Conservation (phyloP, 2,888 invertebrate genomes). For the Acheta domesticus region DNA sequence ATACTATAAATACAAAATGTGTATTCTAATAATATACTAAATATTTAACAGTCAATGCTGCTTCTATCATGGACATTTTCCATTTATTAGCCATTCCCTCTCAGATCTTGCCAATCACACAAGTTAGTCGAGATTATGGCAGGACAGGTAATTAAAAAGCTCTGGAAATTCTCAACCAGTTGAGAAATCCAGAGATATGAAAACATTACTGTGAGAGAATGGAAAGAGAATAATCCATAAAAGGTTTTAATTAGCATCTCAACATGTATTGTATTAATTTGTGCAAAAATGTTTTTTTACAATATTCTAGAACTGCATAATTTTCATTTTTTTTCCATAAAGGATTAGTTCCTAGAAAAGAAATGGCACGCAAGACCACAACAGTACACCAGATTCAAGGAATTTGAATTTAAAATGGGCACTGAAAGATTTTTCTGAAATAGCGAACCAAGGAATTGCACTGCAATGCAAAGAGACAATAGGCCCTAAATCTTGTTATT, state of each 20-base stretch:
- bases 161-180: conserved; percentile 37
- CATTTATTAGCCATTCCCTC: conserved; percentile 1
- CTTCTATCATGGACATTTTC: background rate
- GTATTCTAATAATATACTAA: background rate
- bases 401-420: no score
- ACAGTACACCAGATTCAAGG: no score
- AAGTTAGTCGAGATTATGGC: conserved; percentile 1
- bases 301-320: no score
- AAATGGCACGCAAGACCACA: no score
- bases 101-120: conserved; percentile 10
- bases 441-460: no score
- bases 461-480: no score
- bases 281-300: no score
- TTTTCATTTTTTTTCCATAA: no score
- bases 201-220: conserved; percentile 23
- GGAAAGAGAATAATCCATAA: conserved; percentile 24
- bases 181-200: conserved; percentile 36
- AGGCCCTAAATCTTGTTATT: no score
- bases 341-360: no score
- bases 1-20: background rate
- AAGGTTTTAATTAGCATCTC: background rate
- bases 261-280: background rate
- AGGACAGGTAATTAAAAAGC: conserved; percentile 24
- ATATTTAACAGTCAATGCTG: background rate
- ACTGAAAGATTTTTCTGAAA: no score